phyloP scores from a whole-genome alignment of 2,113 vertebrate genomes.

The Chauna torquata region DNA sequence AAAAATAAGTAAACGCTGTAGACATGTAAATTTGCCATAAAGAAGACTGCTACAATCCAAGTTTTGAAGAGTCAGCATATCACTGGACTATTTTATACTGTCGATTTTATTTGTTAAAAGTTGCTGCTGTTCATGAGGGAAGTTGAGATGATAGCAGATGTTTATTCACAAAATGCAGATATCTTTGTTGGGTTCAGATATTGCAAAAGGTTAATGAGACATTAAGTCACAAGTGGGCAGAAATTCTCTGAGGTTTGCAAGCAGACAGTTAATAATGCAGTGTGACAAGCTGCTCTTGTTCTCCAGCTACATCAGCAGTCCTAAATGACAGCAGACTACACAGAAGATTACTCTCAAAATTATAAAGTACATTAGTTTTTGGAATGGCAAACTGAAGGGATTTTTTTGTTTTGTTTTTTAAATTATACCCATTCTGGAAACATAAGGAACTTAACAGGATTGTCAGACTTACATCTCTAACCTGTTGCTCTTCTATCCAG shows the following conservation, averaged over 20 bases:
- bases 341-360: constrained; percentile 23
- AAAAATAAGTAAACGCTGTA: background rate
- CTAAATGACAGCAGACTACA: background rate
- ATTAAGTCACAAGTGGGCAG: background rate
- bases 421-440: background rate
- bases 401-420: background rate
- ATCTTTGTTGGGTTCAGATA: background rate
- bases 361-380: constrained; percentile 1
- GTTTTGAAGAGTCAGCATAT: background rate
- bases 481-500: background rate
- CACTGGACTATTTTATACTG: background rate
- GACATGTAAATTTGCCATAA: background rate
- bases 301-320: constrained; percentile 22
- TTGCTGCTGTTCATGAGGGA: background rate
- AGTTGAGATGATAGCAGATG: background rate
- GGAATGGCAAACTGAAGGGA: background rate
- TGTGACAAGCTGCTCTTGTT: constrained; percentile 22
- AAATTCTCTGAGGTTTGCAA: constrained; percentile 17
- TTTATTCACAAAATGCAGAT: constrained; percentile 11
- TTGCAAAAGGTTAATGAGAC: constrained; percentile 32
- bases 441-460: background rate
- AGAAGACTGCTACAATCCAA: background rate
- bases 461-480: background rate
- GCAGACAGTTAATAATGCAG: background rate
- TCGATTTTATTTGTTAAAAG: background rate